phyloP scores from a whole-genome alignment of 2,113 vertebrate genomes.

The Gobio gobio region DNA sequence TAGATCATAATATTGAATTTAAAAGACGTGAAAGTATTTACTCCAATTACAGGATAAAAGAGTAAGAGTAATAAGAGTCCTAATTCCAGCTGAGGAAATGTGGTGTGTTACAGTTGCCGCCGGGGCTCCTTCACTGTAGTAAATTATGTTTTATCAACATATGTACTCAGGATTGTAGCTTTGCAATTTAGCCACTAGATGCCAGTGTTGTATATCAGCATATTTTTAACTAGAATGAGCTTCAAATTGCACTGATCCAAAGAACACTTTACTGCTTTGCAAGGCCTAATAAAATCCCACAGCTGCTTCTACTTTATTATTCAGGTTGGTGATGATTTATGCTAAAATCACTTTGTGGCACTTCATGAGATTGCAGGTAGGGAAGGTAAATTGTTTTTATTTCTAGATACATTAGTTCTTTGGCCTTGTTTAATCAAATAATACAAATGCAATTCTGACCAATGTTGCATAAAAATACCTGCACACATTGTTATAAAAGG shows the following conservation, averaged over 20 bases:
- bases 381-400: neutral
- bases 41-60: neutral
- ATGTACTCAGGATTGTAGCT: neutral
- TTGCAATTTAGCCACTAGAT: slow-evolving; percentile 66
- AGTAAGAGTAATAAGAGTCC: neutral
- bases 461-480: neutral
- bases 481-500: neutral
- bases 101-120: neutral
- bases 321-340: neutral
- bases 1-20: neutral
- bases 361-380: neutral
- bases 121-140: neutral
- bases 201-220: slow-evolving; percentile 65
- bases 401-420: neutral
- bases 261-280: neutral
- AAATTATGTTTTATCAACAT: neutral
- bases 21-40: neutral
- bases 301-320: slow-evolving; percentile 13
- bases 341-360: neutral
- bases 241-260: neutral
- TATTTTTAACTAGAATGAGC: neutral
- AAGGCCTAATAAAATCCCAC: neutral
- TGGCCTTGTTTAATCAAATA: neutral
- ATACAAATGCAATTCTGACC: neutral
- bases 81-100: neutral